phyloP scores from a whole-genome alignment of 53 echinoderm and acorn worm genomes.

The Crossaster papposus region DNA sequence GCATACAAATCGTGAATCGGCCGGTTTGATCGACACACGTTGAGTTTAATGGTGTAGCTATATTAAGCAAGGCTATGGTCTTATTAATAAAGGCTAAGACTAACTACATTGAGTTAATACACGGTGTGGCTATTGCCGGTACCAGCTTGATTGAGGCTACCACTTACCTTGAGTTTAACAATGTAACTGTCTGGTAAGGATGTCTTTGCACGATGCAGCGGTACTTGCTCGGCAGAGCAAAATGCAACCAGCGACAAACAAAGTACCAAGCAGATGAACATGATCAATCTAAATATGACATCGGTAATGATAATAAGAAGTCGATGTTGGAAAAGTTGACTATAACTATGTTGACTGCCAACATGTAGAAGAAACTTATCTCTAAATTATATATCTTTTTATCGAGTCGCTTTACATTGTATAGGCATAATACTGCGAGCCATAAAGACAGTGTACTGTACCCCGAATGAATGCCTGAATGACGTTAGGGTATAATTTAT shows the following conservation, averaged over 20 bases:
- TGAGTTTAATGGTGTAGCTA: too few species aligned
- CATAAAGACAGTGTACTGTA: too few species aligned
- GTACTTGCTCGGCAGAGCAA: background rate
- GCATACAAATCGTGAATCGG: too few species aligned
- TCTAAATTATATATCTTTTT: too few species aligned
- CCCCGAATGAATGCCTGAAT: too few species aligned
- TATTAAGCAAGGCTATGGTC: too few species aligned
- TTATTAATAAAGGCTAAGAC: too few species aligned
- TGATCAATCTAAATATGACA: background rate
- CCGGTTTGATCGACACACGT: too few species aligned
- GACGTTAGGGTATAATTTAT: too few species aligned
- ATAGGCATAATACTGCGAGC: too few species aligned
- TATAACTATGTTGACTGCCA: background rate
- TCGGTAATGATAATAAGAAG: background rate
- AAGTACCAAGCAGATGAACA: background rate
- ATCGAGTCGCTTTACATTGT: too few species aligned
- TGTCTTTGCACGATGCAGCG: constrained; percentile 1
- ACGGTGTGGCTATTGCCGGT: background rate
- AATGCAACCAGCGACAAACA: background rate
- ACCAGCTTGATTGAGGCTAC: background rate
- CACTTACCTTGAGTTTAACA: constrained; percentile 28
- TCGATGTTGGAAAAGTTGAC: background rate
- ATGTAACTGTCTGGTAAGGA: constrained; percentile 22
- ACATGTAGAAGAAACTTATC: too few species aligned
- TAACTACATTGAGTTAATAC: background rate